phyloP scores from a whole-genome alignment of 1,140 invertebrate genomes.

The honey bee (Apis mellifera) region Amel_HAv3.1 CM009931.2:80501-81000 shows the following conservation, averaged over 20 bases:
- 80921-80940: constrained; percentile 59
- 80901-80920: constrained; percentile 26
- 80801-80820: neutral
- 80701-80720: constrained; percentile 5
- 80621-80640: neutral
- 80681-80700: constrained; percentile 12
- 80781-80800: neutral
- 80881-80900: too few relatives aligned
- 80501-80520: neutral
- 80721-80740: constrained; percentile 3
- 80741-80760: neutral
- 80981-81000: constrained; percentile 80
- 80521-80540: neutral
- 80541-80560: neutral
- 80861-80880: constrained; percentile 39
- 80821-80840: neutral
- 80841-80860: constrained; percentile 23
- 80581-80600: neutral
- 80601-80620: neutral
- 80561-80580: neutral
- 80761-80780: neutral
- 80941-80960: constrained; percentile 54
- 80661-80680: constrained; percentile 9
- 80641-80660: neutral
- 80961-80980: constrained; percentile 74